Evolutionary conservation across 2,888 invertebrate genomes (phyloP).

Genomic region (Sepiola atlantica): DNA sequence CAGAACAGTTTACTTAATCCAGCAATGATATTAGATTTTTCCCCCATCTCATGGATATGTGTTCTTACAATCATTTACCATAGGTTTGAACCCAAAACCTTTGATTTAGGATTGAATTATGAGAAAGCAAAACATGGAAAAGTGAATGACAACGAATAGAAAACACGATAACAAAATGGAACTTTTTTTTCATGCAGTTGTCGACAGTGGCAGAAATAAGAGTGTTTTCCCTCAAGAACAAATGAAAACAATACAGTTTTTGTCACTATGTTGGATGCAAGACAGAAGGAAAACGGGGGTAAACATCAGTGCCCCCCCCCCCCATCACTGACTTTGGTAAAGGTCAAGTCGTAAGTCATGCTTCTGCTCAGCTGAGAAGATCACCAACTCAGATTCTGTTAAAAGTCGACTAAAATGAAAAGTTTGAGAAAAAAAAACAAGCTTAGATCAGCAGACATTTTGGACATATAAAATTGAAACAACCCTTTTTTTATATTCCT

Average conservation of each 20-base stretch:
- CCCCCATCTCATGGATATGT: too few relatives aligned
- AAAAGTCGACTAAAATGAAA: background rate
- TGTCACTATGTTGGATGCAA: too few relatives aligned
- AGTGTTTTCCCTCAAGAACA: background rate
- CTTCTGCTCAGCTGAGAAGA: background rate
- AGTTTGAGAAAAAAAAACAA: too few relatives aligned
- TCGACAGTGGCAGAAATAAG: background rate
- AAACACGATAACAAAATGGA: background rate
- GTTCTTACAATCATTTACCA: background rate
- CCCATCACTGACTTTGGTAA: background rate
- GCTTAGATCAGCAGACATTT: background rate
- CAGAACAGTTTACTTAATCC: background rate
- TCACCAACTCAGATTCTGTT: background rate
- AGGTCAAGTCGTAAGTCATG: background rate
- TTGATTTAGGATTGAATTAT: background rate
- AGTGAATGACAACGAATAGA: background rate
- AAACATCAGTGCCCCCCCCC: too few relatives aligned
- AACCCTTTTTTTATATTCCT: background rate
- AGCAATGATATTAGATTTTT: background rate
- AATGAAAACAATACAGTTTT: background rate
- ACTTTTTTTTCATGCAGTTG: background rate
- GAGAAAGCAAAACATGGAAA: background rate
- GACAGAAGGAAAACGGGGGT: too few relatives aligned
- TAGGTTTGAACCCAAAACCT: background rate
- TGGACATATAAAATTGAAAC: background rate